phyloP scores from a whole-genome alignment of 2,888 invertebrate species.

The Poecilus cupreus region DNA sequence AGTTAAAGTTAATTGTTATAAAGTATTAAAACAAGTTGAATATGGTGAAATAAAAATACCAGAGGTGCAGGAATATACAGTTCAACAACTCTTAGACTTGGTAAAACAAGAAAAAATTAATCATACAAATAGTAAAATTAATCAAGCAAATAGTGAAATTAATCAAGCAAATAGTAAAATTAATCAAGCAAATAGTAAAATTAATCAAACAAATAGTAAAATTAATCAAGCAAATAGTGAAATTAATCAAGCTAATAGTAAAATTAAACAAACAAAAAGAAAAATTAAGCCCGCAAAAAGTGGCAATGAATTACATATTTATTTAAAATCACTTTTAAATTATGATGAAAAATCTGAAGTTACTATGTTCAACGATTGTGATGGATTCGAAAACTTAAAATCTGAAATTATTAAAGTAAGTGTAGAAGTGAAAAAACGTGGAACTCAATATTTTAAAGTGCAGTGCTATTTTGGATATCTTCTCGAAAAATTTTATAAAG shows the following conservation, averaged over 20 bases:
- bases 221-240: too few species aligned
- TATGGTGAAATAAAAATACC: neutral
- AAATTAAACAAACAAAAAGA: too few species aligned
- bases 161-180: too few species aligned
- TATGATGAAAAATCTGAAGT: neutral
- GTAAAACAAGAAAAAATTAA: neutral
- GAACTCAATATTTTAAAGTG: slow-evolving; percentile 1
- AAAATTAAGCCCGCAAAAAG: neutral
- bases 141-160: too few species aligned
- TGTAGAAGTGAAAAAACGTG: neutral
- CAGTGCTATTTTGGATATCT: slow-evolving; percentile 7
- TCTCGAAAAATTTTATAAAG: slow-evolving; percentile 2
- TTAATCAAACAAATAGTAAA: too few species aligned
- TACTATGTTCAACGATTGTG: neutral
- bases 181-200: too few species aligned
- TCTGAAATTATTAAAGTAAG: neutral
- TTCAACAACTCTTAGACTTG: slow-evolving; percentile 10
- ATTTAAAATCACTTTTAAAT: slow-evolving; percentile 24
- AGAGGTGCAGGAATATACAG: neutral
- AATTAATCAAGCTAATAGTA: too few species aligned
- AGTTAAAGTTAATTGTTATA: neutral
- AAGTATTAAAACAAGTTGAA: neutral
- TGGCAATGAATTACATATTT: neutral
- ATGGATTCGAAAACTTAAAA: neutral
- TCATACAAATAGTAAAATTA: neutral